phyloP scores from a whole-genome alignment of 2,113 vertebrate genomes.

The Psilopsiagon aurifrons region DNA sequence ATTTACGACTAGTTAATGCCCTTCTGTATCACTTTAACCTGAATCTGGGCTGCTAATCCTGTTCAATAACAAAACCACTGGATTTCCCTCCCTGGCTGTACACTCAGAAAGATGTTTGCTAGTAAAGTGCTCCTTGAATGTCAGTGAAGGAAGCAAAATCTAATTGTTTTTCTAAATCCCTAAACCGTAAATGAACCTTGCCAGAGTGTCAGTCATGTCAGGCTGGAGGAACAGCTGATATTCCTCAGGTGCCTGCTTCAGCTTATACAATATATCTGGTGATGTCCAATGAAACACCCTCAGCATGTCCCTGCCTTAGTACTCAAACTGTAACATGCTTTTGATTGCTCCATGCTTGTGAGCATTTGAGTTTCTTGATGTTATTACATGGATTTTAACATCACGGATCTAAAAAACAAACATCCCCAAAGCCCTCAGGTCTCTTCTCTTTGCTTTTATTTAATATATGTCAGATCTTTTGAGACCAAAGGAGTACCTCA shows the following conservation, averaged over 20 bases:
- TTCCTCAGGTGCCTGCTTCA: not conserved
- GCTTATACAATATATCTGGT: not conserved
- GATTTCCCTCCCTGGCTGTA: slow-evolving; percentile 12
- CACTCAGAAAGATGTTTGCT: not conserved
- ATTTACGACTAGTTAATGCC: slow-evolving; percentile 50
- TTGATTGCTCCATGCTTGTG: not conserved
- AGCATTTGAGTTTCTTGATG: not conserved
- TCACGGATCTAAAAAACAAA: not conserved
- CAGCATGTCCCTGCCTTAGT: not conserved
- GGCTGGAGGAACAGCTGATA: not conserved
- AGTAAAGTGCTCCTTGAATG: not conserved
- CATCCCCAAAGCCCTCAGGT: not conserved
- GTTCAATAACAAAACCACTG: slow-evolving; percentile 66
- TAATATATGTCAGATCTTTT: fast-evolving
- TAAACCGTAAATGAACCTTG: not conserved
- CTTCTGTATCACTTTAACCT: slow-evolving; percentile 52
- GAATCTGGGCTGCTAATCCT: slow-evolving; percentile 57
- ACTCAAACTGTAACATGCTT: not conserved
- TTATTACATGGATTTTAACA: not conserved
- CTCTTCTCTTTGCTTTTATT: not conserved
- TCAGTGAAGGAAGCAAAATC: not conserved
- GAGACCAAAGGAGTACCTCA: not conserved
- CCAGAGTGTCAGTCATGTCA: not conserved
- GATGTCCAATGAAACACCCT: not conserved
- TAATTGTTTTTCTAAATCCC: not conserved